These are phyloP conservation scores for Hypena proboscidalis DNA, from an alignment of 2,888 invertebrate genomes.

Conservation along the genomic window DNA sequence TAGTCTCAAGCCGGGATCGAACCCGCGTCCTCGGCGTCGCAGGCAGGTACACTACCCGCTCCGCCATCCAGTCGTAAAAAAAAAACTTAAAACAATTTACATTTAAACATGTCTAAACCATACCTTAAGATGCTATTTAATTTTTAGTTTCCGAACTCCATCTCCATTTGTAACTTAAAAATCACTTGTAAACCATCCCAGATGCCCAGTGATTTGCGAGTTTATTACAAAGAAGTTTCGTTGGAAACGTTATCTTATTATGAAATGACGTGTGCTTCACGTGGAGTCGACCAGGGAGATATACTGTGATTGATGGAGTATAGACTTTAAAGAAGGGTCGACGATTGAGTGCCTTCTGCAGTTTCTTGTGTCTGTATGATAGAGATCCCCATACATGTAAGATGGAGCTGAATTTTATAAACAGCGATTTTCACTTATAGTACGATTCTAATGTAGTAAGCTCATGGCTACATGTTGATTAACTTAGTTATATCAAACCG, in stretches of 20 bases:
- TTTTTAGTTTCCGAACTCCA: neutral
- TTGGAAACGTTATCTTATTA: slow-evolving; percentile 27
- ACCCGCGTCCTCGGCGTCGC: too few relatives aligned
- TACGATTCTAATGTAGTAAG: too few relatives aligned
- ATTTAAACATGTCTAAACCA: too few relatives aligned
- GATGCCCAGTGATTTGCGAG: slow-evolving; percentile 31
- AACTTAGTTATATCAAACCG: too few relatives aligned
- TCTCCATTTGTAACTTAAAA: slow-evolving; percentile 6
- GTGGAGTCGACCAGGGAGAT: slow-evolving; percentile 27
- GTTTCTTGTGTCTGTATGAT: slow-evolving; percentile 6
- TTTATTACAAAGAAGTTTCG: slow-evolving; percentile 15
- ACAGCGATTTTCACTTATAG: too few relatives aligned
- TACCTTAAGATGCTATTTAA: too few relatives aligned
- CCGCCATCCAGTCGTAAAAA: too few relatives aligned
- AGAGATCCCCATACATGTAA: neutral
- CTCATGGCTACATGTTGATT: too few relatives aligned
- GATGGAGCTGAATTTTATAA: too few relatives aligned
- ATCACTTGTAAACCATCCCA: slow-evolving; percentile 17
- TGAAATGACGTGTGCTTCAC: slow-evolving; percentile 37
- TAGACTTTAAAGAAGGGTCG: slow-evolving; percentile 18
- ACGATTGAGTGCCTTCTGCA: slow-evolving; percentile 8
- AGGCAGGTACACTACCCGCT: too few relatives aligned
- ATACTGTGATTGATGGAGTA: slow-evolving; percentile 34
- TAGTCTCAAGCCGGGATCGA: too few relatives aligned
- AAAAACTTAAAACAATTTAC: too few relatives aligned